phyloP scores from a whole-genome alignment of 1,140 invertebrate species.

The Drosophila pruinosa region DNA sequence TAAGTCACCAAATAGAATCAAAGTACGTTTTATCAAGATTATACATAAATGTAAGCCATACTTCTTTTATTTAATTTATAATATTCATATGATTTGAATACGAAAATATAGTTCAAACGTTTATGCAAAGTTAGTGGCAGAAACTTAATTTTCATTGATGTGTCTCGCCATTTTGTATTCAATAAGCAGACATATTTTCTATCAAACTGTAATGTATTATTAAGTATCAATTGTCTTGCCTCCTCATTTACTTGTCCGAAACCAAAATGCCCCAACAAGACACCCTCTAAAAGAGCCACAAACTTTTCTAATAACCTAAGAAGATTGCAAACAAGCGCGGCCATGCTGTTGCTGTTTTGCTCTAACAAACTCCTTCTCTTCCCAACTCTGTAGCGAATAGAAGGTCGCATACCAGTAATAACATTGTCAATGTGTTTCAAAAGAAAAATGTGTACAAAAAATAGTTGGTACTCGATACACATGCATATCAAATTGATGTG shows the following conservation, averaged over 20 bases:
- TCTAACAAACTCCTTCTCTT: neutral
- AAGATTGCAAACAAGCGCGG: constrained; percentile 55
- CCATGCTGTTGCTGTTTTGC: neutral
- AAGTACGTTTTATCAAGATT: too few species aligned
- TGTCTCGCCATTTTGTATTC: too few species aligned
- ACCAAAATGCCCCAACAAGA: neutral
- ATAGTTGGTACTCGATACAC: constrained; percentile 37
- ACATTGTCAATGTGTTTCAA: constrained; percentile 10
- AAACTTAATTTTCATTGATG: too few species aligned
- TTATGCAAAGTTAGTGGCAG: too few species aligned
- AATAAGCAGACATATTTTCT: neutral
- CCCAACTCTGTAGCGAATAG: neutral
- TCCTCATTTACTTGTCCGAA: neutral
- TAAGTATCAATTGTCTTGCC: neutral
- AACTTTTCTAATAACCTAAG: constrained; percentile 73
- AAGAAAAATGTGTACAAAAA: constrained; percentile 2
- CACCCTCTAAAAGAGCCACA: neutral
- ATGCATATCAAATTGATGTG: constrained; percentile 68
- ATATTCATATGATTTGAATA: neutral
- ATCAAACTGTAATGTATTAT: neutral
- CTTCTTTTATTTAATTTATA: too few species aligned
- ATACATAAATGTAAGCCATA: too few species aligned
- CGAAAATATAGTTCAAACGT: neutral
- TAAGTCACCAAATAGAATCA: too few species aligned
- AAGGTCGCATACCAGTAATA: neutral